Evolutionary conservation across 2,888 invertebrate species (phyloP), one percentile per base, ranked within the genome.

Genomic region (Dasypolia templi): DNA sequence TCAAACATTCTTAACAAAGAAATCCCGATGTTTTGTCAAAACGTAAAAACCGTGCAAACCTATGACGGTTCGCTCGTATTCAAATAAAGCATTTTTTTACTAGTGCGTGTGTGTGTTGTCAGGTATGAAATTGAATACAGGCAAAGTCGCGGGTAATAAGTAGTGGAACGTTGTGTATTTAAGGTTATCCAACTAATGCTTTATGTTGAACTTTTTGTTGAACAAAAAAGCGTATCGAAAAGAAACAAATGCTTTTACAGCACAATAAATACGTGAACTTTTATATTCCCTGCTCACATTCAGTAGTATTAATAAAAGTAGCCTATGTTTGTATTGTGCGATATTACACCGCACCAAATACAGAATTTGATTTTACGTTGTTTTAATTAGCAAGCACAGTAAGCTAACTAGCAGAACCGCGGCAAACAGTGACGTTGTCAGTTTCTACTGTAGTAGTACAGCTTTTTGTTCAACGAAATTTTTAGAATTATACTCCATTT

Each of bases 361-460:
- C 62, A n/a, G 56, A 75, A 68, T 79, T 79, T 82, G 35, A 79
- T 85, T 84, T 80, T 76, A 77, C 76, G 75, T 68, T 63, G 75
- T 79, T 84, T 85, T 87, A 87, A 87, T 87, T 81, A 82, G 76
- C 62, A 65, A 63, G 65, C 70, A 75, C 61, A 51, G 72, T 63
- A 58, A 63, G 59, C 74, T 61, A 62, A 70, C 79, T 68, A 61
- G 59, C 71, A 72, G 49, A 74, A 68, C 67, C 67, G 77, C 7
- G 68, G 72, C 58, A 72, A 80, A 81, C 65, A 65, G 32, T 58
- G 29, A 14, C 22, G 39, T 77, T 61, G 32, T 35, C 55, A 68
- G 55, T 73, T 72, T 72, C 29, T 56, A 63, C 49, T 68, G 64
- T 61, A 46, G 63, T 72, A 56, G 65, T 22, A 46, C 39, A 61